Conservation (phyloP, 2,888 invertebrate species). For the Celastrina argiolus region DNA sequence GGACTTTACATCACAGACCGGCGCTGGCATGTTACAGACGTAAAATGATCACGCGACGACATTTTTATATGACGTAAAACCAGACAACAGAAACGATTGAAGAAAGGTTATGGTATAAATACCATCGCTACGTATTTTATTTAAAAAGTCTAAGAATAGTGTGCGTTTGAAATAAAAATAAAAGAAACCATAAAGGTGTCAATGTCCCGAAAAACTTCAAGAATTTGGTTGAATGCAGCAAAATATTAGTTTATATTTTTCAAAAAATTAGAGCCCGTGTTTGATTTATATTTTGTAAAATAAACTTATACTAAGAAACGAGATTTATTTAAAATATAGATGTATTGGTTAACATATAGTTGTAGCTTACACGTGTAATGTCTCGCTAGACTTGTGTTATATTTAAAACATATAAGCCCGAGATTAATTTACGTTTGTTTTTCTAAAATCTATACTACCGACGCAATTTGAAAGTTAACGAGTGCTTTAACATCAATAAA, state of each 20-base stretch:
- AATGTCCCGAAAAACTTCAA: not conserved
- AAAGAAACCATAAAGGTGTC: not conserved
- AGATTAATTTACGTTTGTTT: not conserved
- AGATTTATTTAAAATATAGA: no score
- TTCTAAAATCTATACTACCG: not conserved
- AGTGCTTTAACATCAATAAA: not conserved
- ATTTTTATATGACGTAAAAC: conserved; percentile 6
- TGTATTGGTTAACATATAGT: no score
- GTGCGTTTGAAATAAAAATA: not conserved
- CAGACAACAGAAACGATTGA: conserved; percentile 10
- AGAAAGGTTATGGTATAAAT: conserved; percentile 11
- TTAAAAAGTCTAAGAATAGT: not conserved
- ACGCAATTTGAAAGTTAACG: not conserved
- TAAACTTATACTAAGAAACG: not conserved
- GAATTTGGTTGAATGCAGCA: not conserved
- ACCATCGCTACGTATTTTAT: not conserved
- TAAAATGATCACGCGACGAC: conserved; percentile 1
- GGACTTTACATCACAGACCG: not conserved
- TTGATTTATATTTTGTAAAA: no score
- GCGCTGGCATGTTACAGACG: conserved; percentile 5
- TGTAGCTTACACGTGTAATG: not conserved
- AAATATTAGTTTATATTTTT: not conserved
- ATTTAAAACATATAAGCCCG: no score
- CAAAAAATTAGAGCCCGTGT: not conserved
- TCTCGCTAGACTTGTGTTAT: not conserved